Percentiles rank a stretch among this genome's conserved stretches.
These are phyloP conservation scores for Cyclina sinensis DNA, from an alignment of 1,140 invertebrate species.

Conservation along the genomic window DNA sequence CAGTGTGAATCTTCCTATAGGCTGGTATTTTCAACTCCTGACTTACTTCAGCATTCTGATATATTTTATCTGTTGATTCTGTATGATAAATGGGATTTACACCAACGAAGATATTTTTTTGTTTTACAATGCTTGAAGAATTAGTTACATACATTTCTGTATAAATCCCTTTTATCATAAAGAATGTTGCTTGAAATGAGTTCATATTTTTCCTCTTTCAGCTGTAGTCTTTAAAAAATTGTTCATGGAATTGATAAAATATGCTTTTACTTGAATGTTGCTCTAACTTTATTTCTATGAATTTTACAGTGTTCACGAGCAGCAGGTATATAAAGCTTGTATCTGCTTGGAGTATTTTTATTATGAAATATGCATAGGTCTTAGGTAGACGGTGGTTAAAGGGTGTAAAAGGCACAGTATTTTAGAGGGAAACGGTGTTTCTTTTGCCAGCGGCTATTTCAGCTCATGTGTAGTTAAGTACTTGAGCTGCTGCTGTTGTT, in stretches of 20 bases:
- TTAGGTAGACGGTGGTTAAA: background rate
- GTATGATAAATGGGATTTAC: too few species aligned
- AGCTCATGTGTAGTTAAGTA: background rate
- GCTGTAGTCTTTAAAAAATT: background rate
- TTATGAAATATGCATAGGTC: background rate
- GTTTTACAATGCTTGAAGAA: too few species aligned
- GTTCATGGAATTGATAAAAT: background rate
- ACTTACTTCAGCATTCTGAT: too few species aligned
- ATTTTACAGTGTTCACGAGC: conserved; percentile 21
- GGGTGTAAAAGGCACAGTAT: background rate
- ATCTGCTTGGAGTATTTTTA: background rate
- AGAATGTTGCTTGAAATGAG: background rate
- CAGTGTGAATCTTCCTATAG: too few species aligned
- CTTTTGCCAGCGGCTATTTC: background rate
- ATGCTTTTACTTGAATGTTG: background rate
- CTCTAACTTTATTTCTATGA: background rate
- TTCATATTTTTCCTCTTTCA: background rate
- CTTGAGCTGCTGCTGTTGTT: background rate
- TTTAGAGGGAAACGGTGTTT: background rate
- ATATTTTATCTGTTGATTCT: too few species aligned
- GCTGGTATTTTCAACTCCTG: too few species aligned
- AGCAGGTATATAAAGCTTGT: conserved; percentile 31
- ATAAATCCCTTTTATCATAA: background rate
- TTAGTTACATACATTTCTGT: too few species aligned
- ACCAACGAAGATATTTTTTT: too few species aligned